A percentile compares a stretch with the other conserved stretches of the same genome.
These are phyloP conservation scores for Podocnemis expansa DNA, from an alignment of 2,113 vertebrate species.

Conservation along the genomic window DNA sequence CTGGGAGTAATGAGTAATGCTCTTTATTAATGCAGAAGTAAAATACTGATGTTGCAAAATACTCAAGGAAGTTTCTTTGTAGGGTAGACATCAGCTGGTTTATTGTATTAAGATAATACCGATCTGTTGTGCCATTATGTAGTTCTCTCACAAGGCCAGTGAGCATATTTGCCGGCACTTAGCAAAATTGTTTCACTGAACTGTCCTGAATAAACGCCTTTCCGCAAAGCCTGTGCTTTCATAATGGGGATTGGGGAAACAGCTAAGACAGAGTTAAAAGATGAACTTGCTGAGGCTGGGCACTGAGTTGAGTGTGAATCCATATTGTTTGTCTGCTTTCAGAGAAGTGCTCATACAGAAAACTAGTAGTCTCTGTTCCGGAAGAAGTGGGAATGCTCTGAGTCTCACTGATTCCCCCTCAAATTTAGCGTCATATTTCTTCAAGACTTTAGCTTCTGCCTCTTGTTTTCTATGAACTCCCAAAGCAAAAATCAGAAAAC, in stretches of 20 bases:
- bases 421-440: not conserved
- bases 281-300: not conserved
- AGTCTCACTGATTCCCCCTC: not conserved
- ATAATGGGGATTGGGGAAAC: not conserved
- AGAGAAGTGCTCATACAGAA: not conserved
- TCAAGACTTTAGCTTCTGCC: not conserved
- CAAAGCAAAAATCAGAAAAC: not conserved
- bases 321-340: not conserved
- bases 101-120: not conserved
- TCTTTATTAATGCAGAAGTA: not conserved
- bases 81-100: not conserved
- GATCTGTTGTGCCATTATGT: not conserved
- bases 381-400: not conserved
- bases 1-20: not conserved
- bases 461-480: not conserved
- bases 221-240: not conserved
- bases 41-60: not conserved
- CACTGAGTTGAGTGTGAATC: not conserved
- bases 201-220: not conserved
- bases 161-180: not conserved
- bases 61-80: not conserved
- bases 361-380: not conserved
- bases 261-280: constrained; percentile 11
- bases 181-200: not conserved
- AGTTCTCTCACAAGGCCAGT: too few species aligned